These are phyloP conservation scores for Clanis bilineata DNA, from an alignment of 2,888 invertebrate genomes.

Conservation along the genomic window DNA sequence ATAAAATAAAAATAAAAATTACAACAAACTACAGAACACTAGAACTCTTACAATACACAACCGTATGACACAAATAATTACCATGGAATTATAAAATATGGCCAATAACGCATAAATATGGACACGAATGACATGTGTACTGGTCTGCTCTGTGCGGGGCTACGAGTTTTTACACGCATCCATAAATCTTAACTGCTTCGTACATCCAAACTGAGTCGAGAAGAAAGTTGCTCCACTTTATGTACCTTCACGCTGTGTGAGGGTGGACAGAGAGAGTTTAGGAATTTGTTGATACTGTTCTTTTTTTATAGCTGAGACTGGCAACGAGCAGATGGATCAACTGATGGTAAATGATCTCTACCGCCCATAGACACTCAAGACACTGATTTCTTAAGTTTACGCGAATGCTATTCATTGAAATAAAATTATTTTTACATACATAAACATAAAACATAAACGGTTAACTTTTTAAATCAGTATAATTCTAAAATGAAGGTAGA, in stretches of 20 bases:
- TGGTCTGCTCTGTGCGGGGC: background rate
- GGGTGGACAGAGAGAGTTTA: background rate
- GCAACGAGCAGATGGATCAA: no score
- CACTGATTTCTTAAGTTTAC: no score
- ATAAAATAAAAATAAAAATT: no score
- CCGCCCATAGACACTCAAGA: no score
- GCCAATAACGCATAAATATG: conserved; percentile 25
- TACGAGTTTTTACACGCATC: background rate
- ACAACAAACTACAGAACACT: background rate
- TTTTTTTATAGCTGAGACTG: no score
- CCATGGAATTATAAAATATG: conserved; percentile 33
- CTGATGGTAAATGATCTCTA: no score
- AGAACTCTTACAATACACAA: conserved; percentile 1
- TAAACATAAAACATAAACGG: no score
- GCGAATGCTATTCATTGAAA: no score
- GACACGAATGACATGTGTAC: background rate
- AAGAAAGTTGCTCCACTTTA: conserved; percentile 8
- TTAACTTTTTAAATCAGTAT: no score
- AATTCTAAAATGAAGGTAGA: no score
- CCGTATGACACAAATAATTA: conserved; percentile 38
- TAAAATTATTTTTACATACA: no score
- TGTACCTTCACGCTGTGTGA: background rate
- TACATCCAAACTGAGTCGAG: background rate
- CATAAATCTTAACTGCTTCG: conserved; percentile 4
- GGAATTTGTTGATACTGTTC: background rate